Evolutionary conservation across 2,113 vertebrate genomes (phyloP), one percentile per base, ranked within the genome.

Genomic region (Lepus europaeus): DNA sequence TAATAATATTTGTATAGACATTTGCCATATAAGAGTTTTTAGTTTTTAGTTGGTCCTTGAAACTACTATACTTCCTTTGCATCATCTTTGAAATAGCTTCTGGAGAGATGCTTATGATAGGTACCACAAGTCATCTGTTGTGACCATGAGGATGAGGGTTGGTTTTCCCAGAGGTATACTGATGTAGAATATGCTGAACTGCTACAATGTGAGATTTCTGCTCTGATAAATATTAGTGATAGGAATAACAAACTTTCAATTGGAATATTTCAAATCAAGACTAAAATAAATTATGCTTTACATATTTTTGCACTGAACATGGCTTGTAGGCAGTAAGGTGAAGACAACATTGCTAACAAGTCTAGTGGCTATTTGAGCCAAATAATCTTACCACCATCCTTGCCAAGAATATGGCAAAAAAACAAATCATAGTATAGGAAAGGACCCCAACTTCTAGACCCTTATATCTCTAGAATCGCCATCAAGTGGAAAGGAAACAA

Each of bases 261-360:
- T 63, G 83, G 39, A 14, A 94, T 79, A 83, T 36, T 76, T 69
- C 78, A 83, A 70, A 69, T 66, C 36, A 89, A 89, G 66, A 76
- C 56, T 33, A 70, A 84, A 81, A 39, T 59, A 19, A 90, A 81
- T 90, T 12, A 64, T 64, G 61, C 85, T 74, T 36, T 81, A 51
- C 27, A 61, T 72, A 87, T 23, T 94, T 69, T 80, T 23, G 17
- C 39, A 39, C 2, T 27, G 49, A 80, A 88, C 31, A 27, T 93
- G 73, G 12, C 72, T 64, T 25, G 36, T 9, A 79, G 51, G 77
- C 56, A 51, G 29, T 33, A 51, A 78, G 33, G 81, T 73, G 39
- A 82, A 91, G 72, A 77, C 22, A 87, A 83, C 49, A 70, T 36
- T 16, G 76, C 11, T 79, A 17, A 73, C 64, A 87, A 84, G 23